phyloP scores from a whole-genome alignment of 2,113 vertebrate species.

The Bothrops jararaca region DNA sequence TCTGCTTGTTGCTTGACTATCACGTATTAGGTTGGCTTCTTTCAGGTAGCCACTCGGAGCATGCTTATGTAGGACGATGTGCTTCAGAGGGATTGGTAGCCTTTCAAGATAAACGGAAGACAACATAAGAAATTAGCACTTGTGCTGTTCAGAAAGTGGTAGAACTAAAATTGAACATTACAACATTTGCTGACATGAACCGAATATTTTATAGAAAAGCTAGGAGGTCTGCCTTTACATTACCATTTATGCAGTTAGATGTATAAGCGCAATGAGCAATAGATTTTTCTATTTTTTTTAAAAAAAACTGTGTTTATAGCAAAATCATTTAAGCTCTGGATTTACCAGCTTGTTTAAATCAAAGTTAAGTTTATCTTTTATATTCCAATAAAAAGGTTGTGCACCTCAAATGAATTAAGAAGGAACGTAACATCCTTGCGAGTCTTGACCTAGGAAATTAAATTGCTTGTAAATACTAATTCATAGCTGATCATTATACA shows the following conservation, averaged over 20 bases:
- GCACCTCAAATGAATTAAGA: constrained; percentile 19
- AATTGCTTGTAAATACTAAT: constrained; percentile 16
- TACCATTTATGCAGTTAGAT: background rate
- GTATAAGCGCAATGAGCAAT: background rate
- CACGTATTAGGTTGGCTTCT: background rate
- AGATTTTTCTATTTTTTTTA: background rate
- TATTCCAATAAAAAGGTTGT: background rate
- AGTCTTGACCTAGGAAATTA: constrained; percentile 22
- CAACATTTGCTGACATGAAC: background rate
- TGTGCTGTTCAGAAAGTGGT: background rate
- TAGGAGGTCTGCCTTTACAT: background rate
- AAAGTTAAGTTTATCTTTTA: constrained; percentile 20
- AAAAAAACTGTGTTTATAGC: background rate
- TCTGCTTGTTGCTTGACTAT: background rate
- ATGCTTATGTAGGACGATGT: background rate
- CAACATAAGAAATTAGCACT: background rate
- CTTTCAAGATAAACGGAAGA: background rate
- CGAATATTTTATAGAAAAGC: background rate
- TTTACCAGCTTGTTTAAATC: constrained; percentile 20
- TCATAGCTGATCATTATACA: background rate
- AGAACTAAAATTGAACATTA: constrained; percentile 7
- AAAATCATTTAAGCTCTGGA: background rate
- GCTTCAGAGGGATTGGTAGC: background rate
- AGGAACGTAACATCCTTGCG: background rate
- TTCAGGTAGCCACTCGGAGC: background rate